Percentiles rank a stretch among this genome's conserved stretches.
Conservation (phyloP, 2,113 vertebrate genomes). For the Parotia lawesii region DNA sequence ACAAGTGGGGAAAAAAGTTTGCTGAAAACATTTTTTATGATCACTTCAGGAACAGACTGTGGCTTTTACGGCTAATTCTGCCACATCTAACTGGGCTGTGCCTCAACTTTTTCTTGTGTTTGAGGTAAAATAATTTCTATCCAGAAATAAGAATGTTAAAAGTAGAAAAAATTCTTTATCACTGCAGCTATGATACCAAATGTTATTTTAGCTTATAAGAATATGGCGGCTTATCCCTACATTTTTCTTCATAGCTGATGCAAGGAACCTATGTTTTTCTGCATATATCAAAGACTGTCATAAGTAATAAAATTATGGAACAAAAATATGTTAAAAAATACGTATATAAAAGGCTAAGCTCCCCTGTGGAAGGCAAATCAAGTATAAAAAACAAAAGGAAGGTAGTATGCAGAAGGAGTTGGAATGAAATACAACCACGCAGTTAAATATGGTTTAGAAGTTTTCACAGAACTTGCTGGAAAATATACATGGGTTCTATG, state of each 20-base stretch:
- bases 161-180: background rate
- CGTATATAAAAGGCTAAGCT: background rate
- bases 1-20: background rate
- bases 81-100: background rate
- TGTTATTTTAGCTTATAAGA: background rate
- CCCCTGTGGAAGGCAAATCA: background rate
- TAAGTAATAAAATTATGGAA: background rate
- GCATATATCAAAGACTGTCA: background rate
- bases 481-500: conserved; percentile 37
- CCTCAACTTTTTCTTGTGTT: background rate
- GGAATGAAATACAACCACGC: background rate
- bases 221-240: background rate
- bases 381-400: background rate
- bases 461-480: conserved; percentile 43
- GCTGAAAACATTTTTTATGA: background rate
- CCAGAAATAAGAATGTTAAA: background rate
- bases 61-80: background rate
- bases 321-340: background rate
- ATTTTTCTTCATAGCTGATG: background rate
- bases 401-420: background rate
- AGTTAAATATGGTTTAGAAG: background rate
- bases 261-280: background rate
- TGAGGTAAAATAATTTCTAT: background rate
- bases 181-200: background rate
- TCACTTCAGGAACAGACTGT: background rate